phyloP scores from a whole-genome alignment of 2,113 vertebrate genomes.

The Hylia prasina region DNA sequence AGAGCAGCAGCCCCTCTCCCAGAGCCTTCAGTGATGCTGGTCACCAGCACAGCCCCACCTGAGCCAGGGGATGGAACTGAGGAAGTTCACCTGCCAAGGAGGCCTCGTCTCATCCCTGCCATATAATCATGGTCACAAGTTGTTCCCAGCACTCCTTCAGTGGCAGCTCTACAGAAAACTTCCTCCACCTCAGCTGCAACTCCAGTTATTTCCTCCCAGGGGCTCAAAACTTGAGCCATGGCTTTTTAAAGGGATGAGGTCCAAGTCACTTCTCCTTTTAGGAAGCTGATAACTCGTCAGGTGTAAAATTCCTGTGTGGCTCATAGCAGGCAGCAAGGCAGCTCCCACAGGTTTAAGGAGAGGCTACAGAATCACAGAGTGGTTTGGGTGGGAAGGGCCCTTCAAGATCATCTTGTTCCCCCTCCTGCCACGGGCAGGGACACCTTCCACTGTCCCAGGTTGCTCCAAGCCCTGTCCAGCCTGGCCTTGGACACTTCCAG shows the following conservation, averaged over 20 bases:
- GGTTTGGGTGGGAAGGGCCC: background rate
- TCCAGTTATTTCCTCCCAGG: background rate
- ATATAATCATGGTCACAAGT: fast-evolving
- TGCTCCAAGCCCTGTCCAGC: fast-evolving
- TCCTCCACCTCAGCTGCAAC: background rate
- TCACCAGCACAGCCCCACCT: background rate
- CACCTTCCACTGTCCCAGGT: fast-evolving
- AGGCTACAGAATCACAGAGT: background rate
- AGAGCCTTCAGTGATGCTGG: background rate
- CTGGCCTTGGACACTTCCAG: background rate
- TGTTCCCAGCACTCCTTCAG: background rate
- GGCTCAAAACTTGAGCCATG: background rate
- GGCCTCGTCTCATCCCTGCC: background rate
- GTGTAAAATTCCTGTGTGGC: background rate
- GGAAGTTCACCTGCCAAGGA: background rate
- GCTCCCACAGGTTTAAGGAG: background rate
- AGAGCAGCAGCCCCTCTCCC: background rate
- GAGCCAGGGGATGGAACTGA: background rate
- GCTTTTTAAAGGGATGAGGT: background rate
- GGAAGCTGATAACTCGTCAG: background rate
- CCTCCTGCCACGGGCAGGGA: background rate
- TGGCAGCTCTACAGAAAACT: background rate
- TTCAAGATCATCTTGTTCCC: background rate
- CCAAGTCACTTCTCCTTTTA: background rate
- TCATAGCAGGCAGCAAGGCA: background rate